These are phyloP conservation scores for Neofelis nebulosa DNA, from an alignment of 2,113 vertebrate species.

Conservation along the genomic window DNA sequence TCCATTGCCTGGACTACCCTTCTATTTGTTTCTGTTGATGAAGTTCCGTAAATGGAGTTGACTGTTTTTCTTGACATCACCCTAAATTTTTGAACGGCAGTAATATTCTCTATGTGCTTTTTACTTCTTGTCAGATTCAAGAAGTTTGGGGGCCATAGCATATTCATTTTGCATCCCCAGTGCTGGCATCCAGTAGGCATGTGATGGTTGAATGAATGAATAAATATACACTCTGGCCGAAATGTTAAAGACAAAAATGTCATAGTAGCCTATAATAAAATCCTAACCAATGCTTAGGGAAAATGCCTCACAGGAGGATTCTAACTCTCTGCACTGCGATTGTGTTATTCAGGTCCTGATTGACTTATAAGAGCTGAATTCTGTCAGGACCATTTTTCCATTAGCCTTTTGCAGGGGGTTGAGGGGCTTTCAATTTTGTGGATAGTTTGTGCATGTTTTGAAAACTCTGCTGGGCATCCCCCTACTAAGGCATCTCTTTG, in stretches of 20 bases:
- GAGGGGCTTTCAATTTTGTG: background rate
- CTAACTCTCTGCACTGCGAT: background rate
- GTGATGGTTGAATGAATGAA: constrained; percentile 56
- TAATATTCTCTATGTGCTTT: background rate
- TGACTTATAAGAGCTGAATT: constrained; percentile 28
- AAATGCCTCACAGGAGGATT: background rate
- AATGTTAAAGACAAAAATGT: constrained; percentile 39
- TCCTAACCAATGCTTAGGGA: background rate
- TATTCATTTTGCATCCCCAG: background rate
- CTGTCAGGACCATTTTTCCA: constrained; percentile 11
- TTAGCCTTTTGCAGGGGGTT: background rate
- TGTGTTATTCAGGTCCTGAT: background rate
- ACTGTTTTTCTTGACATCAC: background rate
- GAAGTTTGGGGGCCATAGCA: background rate
- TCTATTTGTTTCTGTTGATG: background rate
- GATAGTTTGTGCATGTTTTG: constrained; percentile 6
- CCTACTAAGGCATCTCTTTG: background rate
- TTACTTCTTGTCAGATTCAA: background rate
- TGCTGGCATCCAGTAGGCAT: background rate
- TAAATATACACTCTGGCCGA: constrained; percentile 28
- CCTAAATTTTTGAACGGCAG: background rate
- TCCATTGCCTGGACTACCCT: background rate
- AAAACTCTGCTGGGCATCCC: background rate
- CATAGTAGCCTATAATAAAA: background rate
- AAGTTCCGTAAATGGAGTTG: background rate